Evolutionary conservation across 2,797 vertebrate genomes (phyloP), one percentile per base, ranked within the genome.

Genomic region (Pantherophis alleghaniensis): DNA sequence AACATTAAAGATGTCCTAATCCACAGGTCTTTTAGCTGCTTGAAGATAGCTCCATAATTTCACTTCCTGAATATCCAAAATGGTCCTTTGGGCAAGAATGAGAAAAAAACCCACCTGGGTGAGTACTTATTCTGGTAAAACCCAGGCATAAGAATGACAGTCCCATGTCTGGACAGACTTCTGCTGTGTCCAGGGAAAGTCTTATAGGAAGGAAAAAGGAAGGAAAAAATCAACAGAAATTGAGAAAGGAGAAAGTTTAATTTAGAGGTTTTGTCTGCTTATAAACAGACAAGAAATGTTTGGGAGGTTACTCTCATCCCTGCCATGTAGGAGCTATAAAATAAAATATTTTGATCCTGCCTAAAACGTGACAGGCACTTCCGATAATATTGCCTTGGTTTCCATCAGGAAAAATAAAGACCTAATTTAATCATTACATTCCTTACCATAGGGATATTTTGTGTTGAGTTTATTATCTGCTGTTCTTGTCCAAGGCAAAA

Each of bases 401-500:
- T 24, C 37, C 20, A 47, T 47, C 42, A 47, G 74, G 26, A 32
- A 18, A 61, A 83, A 79, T 12, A 90, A 93, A 24, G 5, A 61
- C 32, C 28, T 91, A 53, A 87, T 51, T 37, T 53, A 37, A 55
- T 32, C 4, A 60, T 57, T 69, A 7, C 0, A 0, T 0, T 16
- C 42, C 98, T 97, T 97, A 98, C 98, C 98, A 5, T 99, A 99
- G 2, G 98, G 99, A 79, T 99, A 99, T 95, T 99, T 99, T 0
- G 99, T 99, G 94, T 99, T 98, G 94, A 99, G 98, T 28, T 93
- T 97, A 90, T 98, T 94, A 2, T 97, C 95, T 2, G 98, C 99
- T 4, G 96, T 97, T 79, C 99, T 98, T 4, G 98, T 97, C 99
- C 99, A 99, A 0, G 99, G 99, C 28, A 99, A 95, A 11, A 97